Evolutionary conservation across 2,888 invertebrate genomes (phyloP).

Genomic region (Erpobdella octoculata): DNA sequence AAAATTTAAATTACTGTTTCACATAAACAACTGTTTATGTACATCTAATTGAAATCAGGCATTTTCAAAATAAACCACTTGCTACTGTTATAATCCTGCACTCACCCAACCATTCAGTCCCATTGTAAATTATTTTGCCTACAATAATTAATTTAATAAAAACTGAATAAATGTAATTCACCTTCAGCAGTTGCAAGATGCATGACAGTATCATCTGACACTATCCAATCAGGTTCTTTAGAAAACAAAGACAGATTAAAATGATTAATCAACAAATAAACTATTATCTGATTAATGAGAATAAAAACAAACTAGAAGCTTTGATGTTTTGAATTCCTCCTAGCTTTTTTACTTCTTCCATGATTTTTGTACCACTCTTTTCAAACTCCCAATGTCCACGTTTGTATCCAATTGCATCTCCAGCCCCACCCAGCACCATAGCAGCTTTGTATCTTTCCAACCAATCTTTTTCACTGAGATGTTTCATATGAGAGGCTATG

Average conservation of each 20-base stretch:
- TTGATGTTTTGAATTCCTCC: slow-evolving; percentile 19
- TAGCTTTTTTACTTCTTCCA: slow-evolving; percentile 8
- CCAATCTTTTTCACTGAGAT: too few species aligned
- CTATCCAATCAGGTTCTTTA: slow-evolving; percentile 42
- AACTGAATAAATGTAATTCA: too few species aligned
- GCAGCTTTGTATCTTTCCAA: slow-evolving; percentile 17
- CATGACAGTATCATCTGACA: slow-evolving; percentile 51
- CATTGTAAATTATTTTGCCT: too few species aligned
- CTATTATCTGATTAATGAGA: not conserved
- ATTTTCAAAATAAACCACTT: too few species aligned
- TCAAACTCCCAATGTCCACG: slow-evolving; percentile 17
- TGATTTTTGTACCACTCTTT: slow-evolving; percentile 4
- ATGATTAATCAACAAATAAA: not conserved
- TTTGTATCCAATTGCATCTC: slow-evolving; percentile 20
- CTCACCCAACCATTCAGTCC: too few species aligned
- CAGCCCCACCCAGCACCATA: slow-evolving; percentile 22
- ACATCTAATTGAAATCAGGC: too few species aligned
- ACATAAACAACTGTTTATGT: too few species aligned
- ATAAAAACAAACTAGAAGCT: not conserved
- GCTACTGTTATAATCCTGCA: too few species aligned
- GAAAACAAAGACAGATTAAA: not conserved
- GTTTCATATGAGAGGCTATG: too few species aligned
- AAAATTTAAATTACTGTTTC: too few species aligned
- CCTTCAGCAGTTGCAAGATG: slow-evolving; percentile 48
- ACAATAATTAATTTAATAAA: too few species aligned